A percentile compares a stretch with the other conserved stretches of the same genome.
phyloP scores from a whole-genome alignment of 1,140 invertebrate genomes.

The Magallana ariakensis region DNA sequence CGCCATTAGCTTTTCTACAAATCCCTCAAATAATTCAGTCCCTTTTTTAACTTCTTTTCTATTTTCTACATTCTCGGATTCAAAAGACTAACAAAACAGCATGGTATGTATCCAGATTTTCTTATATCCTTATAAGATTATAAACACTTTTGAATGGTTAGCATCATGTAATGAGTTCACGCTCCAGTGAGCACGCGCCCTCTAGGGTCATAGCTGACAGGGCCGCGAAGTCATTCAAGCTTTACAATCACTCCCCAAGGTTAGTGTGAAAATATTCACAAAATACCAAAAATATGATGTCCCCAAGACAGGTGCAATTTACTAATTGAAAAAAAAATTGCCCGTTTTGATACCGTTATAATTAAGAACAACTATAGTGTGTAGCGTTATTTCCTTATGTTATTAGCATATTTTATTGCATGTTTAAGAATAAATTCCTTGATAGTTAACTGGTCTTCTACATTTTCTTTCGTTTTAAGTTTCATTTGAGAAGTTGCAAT shows the following conservation, averaged over 20 bases:
- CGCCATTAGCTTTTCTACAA: not conserved
- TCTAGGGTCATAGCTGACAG: slow-evolving; percentile 19
- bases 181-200: slow-evolving; percentile 4
- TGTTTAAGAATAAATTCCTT: too few species aligned
- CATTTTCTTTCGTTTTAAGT: too few species aligned
- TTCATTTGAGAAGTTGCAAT: too few species aligned
- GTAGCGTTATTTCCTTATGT: too few species aligned
- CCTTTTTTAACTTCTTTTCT: too few species aligned
- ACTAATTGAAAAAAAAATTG: too few species aligned
- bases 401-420: too few species aligned
- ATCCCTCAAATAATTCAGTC: too few species aligned
- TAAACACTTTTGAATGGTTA: not conserved
- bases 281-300: not conserved
- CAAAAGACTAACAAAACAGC: not conserved
- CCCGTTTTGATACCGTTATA: too few species aligned
- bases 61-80: not conserved
- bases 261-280: slow-evolving; percentile 16
- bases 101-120: not conserved
- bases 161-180: slow-evolving; percentile 18
- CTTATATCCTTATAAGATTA: not conserved
- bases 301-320: too few species aligned
- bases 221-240: slow-evolving; percentile 2
- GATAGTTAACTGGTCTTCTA: too few species aligned
- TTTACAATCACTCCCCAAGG: not conserved
- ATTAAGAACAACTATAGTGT: too few species aligned